These are phyloP conservation scores for Nothobranchius kuhntae DNA, from an alignment of 2,113 vertebrate species.

Conservation along the genomic window DNA sequence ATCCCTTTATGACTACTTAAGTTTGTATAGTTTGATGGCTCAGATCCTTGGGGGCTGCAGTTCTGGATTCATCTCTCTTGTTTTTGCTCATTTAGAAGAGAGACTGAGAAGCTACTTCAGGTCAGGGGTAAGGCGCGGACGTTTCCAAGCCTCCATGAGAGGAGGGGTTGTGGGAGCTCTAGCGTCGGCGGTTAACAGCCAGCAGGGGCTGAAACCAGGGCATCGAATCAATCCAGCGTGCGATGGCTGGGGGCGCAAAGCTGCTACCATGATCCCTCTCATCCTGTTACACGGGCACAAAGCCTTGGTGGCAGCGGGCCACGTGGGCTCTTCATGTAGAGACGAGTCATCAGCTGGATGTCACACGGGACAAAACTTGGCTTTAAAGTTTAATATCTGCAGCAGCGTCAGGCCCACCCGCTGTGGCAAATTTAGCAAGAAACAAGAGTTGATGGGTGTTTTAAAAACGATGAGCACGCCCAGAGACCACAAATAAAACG, in stretches of 20 bases:
- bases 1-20: conserved; percentile 63
- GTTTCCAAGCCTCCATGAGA: conserved; percentile 1
- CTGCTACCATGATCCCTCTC: conserved; percentile 54
- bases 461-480: no score
- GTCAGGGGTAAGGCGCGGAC: conserved; percentile 27
- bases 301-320: conserved; percentile 22
- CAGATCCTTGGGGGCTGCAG: conserved; percentile 32
- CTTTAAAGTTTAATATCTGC: no score
- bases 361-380: no score
- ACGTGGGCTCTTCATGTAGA: conserved; percentile 14
- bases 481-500: no score
- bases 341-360: background rate
- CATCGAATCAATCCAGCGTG: conserved; percentile 33
- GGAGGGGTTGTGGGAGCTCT: conserved; percentile 10
- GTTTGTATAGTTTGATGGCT: conserved; percentile 42
- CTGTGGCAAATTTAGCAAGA: no score
- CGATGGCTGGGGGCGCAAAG: conserved; percentile 44
- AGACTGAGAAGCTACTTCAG: conserved; percentile 5
- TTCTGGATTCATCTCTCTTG: conserved; percentile 40
- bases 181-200: conserved; percentile 29
- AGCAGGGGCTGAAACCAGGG: conserved; percentile 16
- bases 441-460: no score
- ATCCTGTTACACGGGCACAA: conserved; percentile 59
- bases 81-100: conserved; percentile 42
- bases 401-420: no score